Evolutionary conservation across 2,113 vertebrate genomes (phyloP), one percentile per base, ranked within the genome.

Genomic region (Cyprinodon variegatus): DNA sequence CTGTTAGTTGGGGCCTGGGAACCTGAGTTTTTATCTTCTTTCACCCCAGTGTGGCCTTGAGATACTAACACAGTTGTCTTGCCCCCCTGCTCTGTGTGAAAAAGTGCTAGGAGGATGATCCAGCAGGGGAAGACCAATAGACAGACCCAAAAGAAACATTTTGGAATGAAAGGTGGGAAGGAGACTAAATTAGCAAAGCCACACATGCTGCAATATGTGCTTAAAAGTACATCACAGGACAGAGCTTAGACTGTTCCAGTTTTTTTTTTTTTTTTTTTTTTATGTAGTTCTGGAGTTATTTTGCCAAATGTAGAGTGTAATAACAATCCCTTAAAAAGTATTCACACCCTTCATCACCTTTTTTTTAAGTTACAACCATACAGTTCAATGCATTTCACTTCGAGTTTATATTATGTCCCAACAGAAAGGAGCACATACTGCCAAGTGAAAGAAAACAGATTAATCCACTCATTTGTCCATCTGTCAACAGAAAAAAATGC

Each of bases 61-160:
- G 91, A 94, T 94, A 86, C 70, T 91, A 77, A 93, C 91, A 93
- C 86, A 93, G 94, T 94, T 93, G 84, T 87, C 84, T 82, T 88
- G 83, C 90, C 77, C 86, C 29, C 41, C 67, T 84, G 77, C 61
- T 74, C 79, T 86, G 89, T 87, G 91, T 92, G 92, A 92, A 88
- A 90, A 60, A 88, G 75, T 59, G 77, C 59, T 72, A 83, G 74
- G 17, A 77, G 81, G 75, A 68, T 71, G 72, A 79, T 61, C 67
- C 62, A 46, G 62, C 3, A 20, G 37, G 77, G 70, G 75, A 59
- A 75, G 65, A 79, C 62, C 45, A 38, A 61, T 20, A 64, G 43
- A 50, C 41, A 12, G 7, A 72, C 17, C 46, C 12, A 29, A 73
- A 57, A 72, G 12, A 79, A 65, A 79, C 36, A 61, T 37, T 53